Base-by-base conservation (phyloP, 1,140 invertebrate genomes). In the Penaeus japonicus region DNA sequence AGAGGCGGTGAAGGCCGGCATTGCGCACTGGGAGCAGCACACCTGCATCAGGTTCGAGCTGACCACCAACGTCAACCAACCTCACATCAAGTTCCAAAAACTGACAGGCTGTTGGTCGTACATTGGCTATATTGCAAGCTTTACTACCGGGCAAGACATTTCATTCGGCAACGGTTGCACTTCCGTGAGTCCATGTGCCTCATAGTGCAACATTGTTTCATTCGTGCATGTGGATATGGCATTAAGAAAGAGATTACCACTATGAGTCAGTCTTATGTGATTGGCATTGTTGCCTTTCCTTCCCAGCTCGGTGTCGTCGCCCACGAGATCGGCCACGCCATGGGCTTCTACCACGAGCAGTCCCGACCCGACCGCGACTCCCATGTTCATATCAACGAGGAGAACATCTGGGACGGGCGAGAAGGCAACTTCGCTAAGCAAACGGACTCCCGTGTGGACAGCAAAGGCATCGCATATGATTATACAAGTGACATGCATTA, bases 261-360 rank as follows among this genome's bases (percentile, higher is more conserved):
- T 20, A 20, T 24, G 4, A 24, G 24, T 73, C 20, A 30, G 12
- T 3, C 24, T 0, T 27, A 4, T 0, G 32, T 2, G 15, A 18
- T 24, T 12, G 10, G 39, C 39, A 5, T 10, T 47, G 39, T 18
- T 59, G 5, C 24, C 4, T 73, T 59, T 22, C 59, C 24, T 35
- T 54, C 10, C 0, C 80, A 90, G 89, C n/a, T 91, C 47, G 92
- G 92, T 20, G 91, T 92, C 57, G 91, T 92, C 1, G 90, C 92
- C 12, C 92, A 93, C 87, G 92, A 93, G 84, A 89, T 93, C 57
- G 92, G 91, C 4, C 93, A 93, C 89, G 91, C 92, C 32, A 83
- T 93, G 15, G 93, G 93, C 3, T 93, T 93, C 87, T 92, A 91
- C 87, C 93, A 93, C 87, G 92, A 93, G 85, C 93, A 93, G 91